Evolutionary conservation across 2,888 invertebrate species (phyloP).

Genomic region (Ganaspis brasiliensis): DNA sequence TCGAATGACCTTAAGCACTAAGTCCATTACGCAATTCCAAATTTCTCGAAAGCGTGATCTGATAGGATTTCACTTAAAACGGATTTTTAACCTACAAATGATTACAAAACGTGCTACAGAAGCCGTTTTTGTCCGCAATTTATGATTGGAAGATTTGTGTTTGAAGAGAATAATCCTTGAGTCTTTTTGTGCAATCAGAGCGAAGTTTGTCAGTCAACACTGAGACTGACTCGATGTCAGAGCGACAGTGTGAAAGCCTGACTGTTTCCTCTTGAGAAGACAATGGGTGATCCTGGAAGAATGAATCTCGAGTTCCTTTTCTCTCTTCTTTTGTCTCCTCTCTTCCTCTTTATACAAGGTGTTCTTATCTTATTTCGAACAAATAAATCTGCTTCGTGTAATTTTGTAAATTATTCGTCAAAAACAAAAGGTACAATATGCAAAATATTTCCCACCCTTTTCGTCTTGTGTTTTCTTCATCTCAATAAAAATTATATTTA

Average conservation of each 20-base stretch:
- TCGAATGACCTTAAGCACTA: no score
- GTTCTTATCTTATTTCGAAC: neutral
- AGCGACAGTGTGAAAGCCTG: conserved; percentile 37
- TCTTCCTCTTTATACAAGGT: conserved; percentile 23
- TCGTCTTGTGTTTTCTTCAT: no score
- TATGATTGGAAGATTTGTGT: conserved; percentile 1
- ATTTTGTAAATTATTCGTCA: neutral
- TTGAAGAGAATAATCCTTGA: conserved; percentile 20
- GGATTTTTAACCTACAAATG: no score
- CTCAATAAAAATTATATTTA: no score
- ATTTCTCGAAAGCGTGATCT: no score
- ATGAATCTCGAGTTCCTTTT: conserved; percentile 28
- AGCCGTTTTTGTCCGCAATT: no score
- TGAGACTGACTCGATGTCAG: conserved; percentile 16
- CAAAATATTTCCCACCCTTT: no score
- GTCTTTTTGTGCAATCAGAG: conserved; percentile 33
- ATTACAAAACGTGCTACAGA: neutral
- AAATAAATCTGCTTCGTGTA: conserved; percentile 1
- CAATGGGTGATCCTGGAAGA: conserved; percentile 39
- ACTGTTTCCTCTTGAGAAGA: conserved; percentile 40
- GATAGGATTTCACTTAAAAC: no score
- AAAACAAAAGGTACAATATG: no score
- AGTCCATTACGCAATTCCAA: no score
- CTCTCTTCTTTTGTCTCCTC: neutral
- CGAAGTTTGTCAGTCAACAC: conserved; percentile 37